Conservation (phyloP, 2,113 vertebrate genomes). For the Coregonus clupeaformis region DNA sequence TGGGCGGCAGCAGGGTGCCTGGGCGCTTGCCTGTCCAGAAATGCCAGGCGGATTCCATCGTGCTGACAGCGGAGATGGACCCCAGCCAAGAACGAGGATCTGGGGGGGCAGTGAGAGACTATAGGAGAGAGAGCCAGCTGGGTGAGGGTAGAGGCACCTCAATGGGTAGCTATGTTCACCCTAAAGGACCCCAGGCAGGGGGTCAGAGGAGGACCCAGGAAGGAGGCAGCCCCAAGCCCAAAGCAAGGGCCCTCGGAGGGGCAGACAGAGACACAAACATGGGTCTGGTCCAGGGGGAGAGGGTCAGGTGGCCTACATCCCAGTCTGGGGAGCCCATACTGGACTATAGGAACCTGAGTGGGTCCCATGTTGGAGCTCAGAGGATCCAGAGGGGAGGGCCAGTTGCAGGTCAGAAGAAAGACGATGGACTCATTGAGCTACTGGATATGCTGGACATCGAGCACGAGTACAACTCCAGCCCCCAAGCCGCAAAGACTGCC, state of each 20-base stretch:
- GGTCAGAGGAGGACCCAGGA: slow-evolving; percentile 56
- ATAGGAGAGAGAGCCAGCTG: slow-evolving; percentile 46
- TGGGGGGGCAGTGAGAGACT: slow-evolving; percentile 31
- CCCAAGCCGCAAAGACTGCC: slow-evolving; percentile 54
- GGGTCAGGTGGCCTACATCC: slow-evolving; percentile 75
- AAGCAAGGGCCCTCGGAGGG: slow-evolving; percentile 53
- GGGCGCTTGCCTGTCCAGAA: slow-evolving; percentile 70
- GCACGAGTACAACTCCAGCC: slow-evolving; percentile 74
- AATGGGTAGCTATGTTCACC: slow-evolving; percentile 35
- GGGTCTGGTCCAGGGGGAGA: slow-evolving; percentile 63
- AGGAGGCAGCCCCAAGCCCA: slow-evolving; percentile 55
- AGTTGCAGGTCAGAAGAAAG: slow-evolving; percentile 41
- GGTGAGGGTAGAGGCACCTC: slow-evolving; percentile 32
- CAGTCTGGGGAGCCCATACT: slow-evolving; percentile 80
- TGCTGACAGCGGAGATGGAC: slow-evolving; percentile 62
- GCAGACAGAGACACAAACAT: slow-evolving; percentile 41
- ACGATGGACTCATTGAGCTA: slow-evolving; percentile 73
- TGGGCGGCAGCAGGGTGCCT: slow-evolving; percentile 59
- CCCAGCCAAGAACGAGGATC: slow-evolving; percentile 51
- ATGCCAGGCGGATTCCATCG: slow-evolving; percentile 71
- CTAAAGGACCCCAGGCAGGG: slow-evolving; percentile 52
- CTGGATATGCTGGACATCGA: slow-evolving; percentile 80
- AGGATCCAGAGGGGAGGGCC: slow-evolving; percentile 46
- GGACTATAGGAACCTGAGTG: slow-evolving; percentile 82
- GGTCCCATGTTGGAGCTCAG: slow-evolving; percentile 55